These are phyloP conservation scores for Sprattus sprattus DNA, from an alignment of 2,113 vertebrate genomes.

Conservation along the genomic window DNA sequence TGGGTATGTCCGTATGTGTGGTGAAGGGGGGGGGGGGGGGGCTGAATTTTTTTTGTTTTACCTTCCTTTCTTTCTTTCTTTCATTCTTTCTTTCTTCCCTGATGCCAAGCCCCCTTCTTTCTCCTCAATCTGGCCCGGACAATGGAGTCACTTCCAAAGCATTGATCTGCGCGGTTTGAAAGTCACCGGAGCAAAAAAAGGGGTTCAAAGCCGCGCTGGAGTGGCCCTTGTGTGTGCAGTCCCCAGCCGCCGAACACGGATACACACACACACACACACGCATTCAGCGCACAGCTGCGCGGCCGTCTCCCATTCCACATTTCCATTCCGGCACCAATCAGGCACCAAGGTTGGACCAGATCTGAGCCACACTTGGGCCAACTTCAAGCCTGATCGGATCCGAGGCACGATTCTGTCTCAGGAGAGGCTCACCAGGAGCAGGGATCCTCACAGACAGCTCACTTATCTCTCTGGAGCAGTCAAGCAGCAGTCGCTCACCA, in stretches of 20 bases:
- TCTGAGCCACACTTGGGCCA: not conserved
- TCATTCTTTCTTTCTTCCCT: conserved; percentile 47
- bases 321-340: not conserved
- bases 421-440: too few relatives aligned
- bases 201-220: conserved; percentile 73
- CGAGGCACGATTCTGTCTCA: too few relatives aligned
- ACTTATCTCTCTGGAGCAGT: conserved; percentile 32
- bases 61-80: conserved; percentile 69
- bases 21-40: not conserved
- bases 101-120: conserved; percentile 64
- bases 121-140: conserved; percentile 70
- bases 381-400: too few relatives aligned
- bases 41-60: conserved; percentile 27
- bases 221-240: conserved; percentile 67
- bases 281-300: conserved; percentile 60
- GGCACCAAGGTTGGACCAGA: conserved; percentile 22
- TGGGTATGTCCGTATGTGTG: not conserved
- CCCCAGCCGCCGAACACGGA: conserved; percentile 67
- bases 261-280: conserved; percentile 42
- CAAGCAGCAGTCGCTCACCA: conserved; percentile 29
- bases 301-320: conserved; percentile 19
- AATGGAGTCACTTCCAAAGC: conserved; percentile 81
- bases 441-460: too few relatives aligned
- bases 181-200: conserved; percentile 69
- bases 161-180: conserved; percentile 67